Base-by-base conservation (phyloP, 1,140 invertebrate genomes). In the Cyclargus thomasi region DNA sequence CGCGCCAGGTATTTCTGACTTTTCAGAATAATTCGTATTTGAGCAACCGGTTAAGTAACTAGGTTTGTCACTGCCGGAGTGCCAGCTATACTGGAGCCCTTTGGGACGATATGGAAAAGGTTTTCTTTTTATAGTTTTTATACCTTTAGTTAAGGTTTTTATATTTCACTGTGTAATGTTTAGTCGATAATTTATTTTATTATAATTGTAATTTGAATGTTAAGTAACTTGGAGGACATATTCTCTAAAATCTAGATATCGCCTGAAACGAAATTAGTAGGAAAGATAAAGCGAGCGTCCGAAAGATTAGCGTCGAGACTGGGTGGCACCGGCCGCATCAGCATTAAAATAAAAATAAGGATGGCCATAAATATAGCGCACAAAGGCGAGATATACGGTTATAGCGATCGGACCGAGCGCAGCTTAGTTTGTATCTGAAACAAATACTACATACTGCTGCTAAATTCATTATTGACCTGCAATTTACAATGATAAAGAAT, bases 281-380 rank as follows among this genome's bases (percentile, higher is more conserved):
- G 23, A 8, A 47, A 62, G 35, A 67, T 67, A 36, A 14, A 18
- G 3, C 29, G 29, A 65, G 39, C 21, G 63, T 64, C 14, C 21
- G 22, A 55, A 36, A 81, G 76, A 81, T 83, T 84, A 81, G 75
- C 70, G 62, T 67, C 83, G 74, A 90, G 87, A 90, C 87, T 78
- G 73, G 29, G 76, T 55, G 87, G 87, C 87, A 83, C 87, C 87
- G 81, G 68, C 72, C 72, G 83, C 83, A 90, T 90, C 87, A 90
- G 86, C 87, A 88, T 90, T 86, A 88, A 88, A 90, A 90, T 90
- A 90, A 90, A 90, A 90, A 90, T 90, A 90, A 86, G 87, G 80
- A 75, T 80, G 76, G 79, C 77, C 82, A 85, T 90, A 90, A 90
- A 90, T 90, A 90, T 67, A 7, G 67, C 74, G 74, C 75, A 90